These are phyloP conservation scores for Drosophila yakuba DNA, from an alignment of 1,140 invertebrate genomes.

Conservation along the genomic window DNA sequence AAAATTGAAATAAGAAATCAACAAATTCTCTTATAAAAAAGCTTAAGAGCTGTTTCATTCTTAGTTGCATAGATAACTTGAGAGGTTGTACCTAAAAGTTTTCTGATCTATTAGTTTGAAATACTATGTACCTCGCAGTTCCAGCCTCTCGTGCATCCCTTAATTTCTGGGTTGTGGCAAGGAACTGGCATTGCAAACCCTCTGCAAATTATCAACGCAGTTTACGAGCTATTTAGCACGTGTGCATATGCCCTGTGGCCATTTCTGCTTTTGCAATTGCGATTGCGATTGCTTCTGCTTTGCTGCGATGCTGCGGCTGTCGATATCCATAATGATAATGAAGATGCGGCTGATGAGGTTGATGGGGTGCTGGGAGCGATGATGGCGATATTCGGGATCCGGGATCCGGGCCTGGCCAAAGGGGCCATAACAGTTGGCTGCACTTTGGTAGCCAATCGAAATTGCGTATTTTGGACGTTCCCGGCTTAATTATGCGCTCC, in stretches of 20 bases:
- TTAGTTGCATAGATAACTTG: too few species aligned
- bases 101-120: background rate
- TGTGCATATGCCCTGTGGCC: slow-evolving; percentile 17
- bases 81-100: background rate
- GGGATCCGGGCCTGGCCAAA: slow-evolving; percentile 20
- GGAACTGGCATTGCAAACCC: background rate
- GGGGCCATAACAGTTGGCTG: slow-evolving; percentile 51
- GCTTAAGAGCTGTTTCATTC: too few species aligned
- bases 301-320: slow-evolving; percentile 14
- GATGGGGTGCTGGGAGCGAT: slow-evolving; percentile 43
- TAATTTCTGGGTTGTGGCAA: background rate
- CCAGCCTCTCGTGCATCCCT: background rate
- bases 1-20: too few species aligned
- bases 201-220: slow-evolving; percentile 20
- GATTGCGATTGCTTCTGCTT: slow-evolving; percentile 2
- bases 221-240: slow-evolving; percentile 50
- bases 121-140: background rate
- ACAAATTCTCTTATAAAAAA: too few species aligned
- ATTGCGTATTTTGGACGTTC: slow-evolving; percentile 63
- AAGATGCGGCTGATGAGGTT: slow-evolving; percentile 23
- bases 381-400: slow-evolving; percentile 37
- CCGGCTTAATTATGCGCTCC: slow-evolving; percentile 56
- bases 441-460: slow-evolving; percentile 68
- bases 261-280: background rate
- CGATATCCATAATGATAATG: slow-evolving; percentile 44